A percentile compares a stretch with the other conserved stretches of the same genome.
These are phyloP conservation scores for Drosophila limbata DNA, from an alignment of 2,888 invertebrate genomes.

Conservation along the genomic window DNA sequence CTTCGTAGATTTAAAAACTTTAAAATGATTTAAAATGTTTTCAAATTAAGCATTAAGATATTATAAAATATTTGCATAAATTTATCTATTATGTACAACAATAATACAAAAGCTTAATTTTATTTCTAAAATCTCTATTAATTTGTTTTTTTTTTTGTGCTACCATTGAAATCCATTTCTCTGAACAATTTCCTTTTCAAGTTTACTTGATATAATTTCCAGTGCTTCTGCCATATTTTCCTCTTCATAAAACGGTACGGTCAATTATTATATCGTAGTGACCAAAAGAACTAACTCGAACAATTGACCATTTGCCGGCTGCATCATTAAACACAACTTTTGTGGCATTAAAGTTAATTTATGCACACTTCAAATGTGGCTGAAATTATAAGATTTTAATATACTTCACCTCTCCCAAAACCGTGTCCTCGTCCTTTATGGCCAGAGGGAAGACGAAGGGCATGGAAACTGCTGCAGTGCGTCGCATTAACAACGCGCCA, in stretches of 20 bases:
- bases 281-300: neutral
- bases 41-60: no score
- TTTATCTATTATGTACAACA: no score
- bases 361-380: conserved; percentile 72
- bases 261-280: conserved; percentile 18
- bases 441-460: neutral
- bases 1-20: no score
- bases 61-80: no score
- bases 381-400: conserved; percentile 79
- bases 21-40: no score
- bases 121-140: no score
- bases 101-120: no score
- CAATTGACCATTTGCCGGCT: conserved; percentile 29
- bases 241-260: conserved; percentile 7
- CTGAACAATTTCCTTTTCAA: no score
- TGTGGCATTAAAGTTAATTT: conserved; percentile 64
- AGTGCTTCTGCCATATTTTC: neutral
- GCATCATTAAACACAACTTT: conserved; percentile 67
- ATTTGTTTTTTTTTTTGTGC: no score
- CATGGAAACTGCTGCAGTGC: conserved; percentile 55
- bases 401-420: conserved; percentile 1
- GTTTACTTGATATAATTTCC: neutral
- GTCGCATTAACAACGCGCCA: conserved; percentile 72
- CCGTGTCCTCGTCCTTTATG: neutral
- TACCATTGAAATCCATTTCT: no score